Conservation (phyloP, 2,888 invertebrate genomes). For the Zhuqinia jingwanae region DNA sequence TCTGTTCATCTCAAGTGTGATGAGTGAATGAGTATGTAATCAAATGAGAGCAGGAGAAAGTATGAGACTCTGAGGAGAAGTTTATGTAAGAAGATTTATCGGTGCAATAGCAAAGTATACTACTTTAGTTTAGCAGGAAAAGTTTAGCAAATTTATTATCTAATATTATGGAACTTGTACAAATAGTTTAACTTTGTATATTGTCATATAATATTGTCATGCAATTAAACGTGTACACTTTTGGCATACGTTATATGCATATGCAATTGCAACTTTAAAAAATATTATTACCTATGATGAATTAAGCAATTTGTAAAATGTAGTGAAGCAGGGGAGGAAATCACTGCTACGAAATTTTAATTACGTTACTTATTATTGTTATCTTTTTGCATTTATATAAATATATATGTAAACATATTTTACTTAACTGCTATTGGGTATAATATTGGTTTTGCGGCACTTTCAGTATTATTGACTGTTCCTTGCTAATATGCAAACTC, state of each 20-base stretch:
- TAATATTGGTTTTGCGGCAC: slow-evolving; percentile 58
- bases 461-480: slow-evolving; percentile 44
- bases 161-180: too few species aligned
- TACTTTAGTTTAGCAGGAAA: too few species aligned
- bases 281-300: too few species aligned
- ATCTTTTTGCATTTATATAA: slow-evolving; percentile 13
- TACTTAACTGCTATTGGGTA: slow-evolving; percentile 57
- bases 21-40: slow-evolving; percentile 51
- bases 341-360: slow-evolving; percentile 8
- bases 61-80: slow-evolving; percentile 23
- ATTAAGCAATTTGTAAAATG: background rate
- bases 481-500: slow-evolving; percentile 59
- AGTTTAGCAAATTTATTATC: too few species aligned
- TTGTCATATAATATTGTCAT: background rate
- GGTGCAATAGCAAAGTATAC: background rate
- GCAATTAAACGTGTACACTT: slow-evolving; percentile 10
- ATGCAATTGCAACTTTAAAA: slow-evolving; percentile 73
- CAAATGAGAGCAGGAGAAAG: slow-evolving; percentile 75
- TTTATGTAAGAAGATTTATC: background rate
- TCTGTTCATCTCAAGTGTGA: background rate
- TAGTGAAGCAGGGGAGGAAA: slow-evolving; percentile 15
- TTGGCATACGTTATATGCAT: slow-evolving; percentile 22
- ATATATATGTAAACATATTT: too few species aligned
- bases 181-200: slow-evolving; percentile 3
- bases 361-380: slow-evolving; percentile 19